phyloP scores from a whole-genome alignment of 2,888 invertebrate genomes.

The Clepsis dumicolana region DNA sequence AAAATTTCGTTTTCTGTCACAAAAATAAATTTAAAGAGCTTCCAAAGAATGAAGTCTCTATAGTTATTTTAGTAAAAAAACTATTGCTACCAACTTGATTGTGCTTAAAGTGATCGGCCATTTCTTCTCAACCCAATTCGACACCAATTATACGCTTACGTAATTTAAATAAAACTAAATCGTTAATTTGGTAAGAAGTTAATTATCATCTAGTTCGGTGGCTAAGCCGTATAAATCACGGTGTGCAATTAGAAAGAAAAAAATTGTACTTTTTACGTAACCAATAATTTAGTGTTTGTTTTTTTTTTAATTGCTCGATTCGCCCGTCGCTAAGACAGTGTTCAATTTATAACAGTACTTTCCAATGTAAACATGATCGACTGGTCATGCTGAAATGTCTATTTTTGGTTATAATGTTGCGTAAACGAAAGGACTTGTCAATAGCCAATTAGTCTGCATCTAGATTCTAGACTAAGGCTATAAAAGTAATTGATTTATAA shows the following conservation, averaged over 20 bases:
- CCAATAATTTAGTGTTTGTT: conserved; percentile 26
- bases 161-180: conserved; percentile 4
- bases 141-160: conserved; percentile 2
- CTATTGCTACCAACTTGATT: too few species aligned
- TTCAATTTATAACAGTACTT: conserved; percentile 20
- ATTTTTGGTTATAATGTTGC: neutral
- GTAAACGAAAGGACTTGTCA: neutral
- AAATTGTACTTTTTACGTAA: conserved; percentile 24
- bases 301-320: conserved; percentile 16
- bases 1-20: too few species aligned
- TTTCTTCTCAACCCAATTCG: neutral
- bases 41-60: neutral
- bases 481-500: neutral
- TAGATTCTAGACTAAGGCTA: neutral
- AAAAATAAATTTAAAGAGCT: too few species aligned
- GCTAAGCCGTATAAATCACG: conserved; percentile 21
- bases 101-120: neutral
- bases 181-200: conserved; percentile 20
- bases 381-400: neutral
- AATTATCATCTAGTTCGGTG: conserved; percentile 20
- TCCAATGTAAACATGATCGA: neutral
- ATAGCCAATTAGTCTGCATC: neutral
- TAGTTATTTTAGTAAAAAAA: neutral
- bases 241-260: conserved; percentile 9
- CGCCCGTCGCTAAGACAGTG: neutral